Conservation (phyloP, 2,113 vertebrate species). For the Bos taurus region DNA sequence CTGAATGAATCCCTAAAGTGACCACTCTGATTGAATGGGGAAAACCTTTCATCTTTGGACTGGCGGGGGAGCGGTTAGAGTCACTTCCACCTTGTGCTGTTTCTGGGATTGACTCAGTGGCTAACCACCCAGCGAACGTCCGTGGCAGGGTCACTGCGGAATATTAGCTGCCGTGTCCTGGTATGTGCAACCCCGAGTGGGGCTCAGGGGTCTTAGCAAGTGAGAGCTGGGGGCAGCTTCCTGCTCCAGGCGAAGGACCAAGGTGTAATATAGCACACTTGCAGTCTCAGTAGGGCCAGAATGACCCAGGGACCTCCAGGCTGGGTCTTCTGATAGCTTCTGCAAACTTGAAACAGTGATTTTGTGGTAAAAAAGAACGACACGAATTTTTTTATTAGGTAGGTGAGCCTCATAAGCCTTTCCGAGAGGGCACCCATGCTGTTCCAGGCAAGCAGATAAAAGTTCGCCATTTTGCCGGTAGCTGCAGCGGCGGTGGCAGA, state of each 20-base stretch:
- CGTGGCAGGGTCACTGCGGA: background rate
- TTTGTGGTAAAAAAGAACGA: background rate
- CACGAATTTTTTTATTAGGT: background rate
- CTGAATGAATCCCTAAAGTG: background rate
- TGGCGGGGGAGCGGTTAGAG: background rate
- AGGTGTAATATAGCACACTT: background rate
- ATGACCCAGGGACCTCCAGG: background rate
- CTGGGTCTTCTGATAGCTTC: background rate
- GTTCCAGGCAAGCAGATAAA: background rate
- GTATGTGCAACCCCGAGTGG: background rate
- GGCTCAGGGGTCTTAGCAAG: background rate
- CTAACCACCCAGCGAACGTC: background rate
- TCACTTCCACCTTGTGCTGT: background rate
- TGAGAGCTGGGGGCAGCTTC: background rate
- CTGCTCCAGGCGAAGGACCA: background rate
- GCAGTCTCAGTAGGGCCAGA: background rate
- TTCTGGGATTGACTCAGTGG: background rate
- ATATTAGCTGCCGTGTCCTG: background rate
- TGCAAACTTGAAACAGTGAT: background rate
- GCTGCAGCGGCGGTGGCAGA: background rate
- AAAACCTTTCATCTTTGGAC: background rate
- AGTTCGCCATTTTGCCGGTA: background rate
- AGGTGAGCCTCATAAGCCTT: background rate
- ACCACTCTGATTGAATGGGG: background rate
- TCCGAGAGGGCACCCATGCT: background rate